A percentile compares a stretch with the other conserved stretches of the same genome.
phyloP scores from a whole-genome alignment of 2,888 invertebrate species.

The Chamaedrilus cognettii region DNA sequence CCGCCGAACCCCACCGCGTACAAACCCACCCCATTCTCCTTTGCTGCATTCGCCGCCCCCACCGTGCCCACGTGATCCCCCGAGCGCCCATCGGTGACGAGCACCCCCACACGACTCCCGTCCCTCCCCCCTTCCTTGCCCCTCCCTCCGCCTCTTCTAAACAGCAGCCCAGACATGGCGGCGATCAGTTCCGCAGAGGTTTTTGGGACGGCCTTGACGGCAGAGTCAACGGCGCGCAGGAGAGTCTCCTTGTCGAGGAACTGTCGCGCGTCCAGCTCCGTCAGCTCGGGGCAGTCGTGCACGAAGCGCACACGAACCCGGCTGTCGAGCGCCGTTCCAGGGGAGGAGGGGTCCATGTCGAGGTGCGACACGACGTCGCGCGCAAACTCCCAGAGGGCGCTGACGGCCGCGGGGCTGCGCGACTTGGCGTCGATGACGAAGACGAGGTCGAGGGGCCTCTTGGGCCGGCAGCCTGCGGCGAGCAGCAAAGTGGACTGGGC shows the following conservation, averaged over 20 bases:
- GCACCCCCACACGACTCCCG: slow-evolving; percentile 22
- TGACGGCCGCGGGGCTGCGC: slow-evolving; percentile 10
- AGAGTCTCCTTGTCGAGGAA: not conserved
- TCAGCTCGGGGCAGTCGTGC: slow-evolving; percentile 22
- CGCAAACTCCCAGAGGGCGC: slow-evolving; percentile 24
- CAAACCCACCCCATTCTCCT: slow-evolving; percentile 27
- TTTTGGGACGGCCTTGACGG: not conserved
- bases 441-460: slow-evolving; percentile 3
- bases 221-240: not conserved
- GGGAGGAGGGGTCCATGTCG: slow-evolving; percentile 24
- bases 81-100: slow-evolving; percentile 31
- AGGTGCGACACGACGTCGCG: slow-evolving; percentile 25
- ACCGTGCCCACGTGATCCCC: slow-evolving; percentile 24
- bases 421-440: slow-evolving; percentile 14
- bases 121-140: not conserved
- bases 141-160: no score
- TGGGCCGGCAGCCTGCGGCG: slow-evolving; percentile 7
- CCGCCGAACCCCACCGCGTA: slow-evolving; percentile 26
- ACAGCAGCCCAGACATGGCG: slow-evolving; percentile 19
- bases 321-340: no score
- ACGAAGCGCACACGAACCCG: slow-evolving; percentile 30
- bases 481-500: no score
- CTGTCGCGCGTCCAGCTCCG: not conserved
- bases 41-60: slow-evolving; percentile 27
- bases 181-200: slow-evolving; percentile 24